Evolutionary conservation across 2,888 invertebrate genomes (phyloP).

Genomic region (Rhagium mordax): DNA sequence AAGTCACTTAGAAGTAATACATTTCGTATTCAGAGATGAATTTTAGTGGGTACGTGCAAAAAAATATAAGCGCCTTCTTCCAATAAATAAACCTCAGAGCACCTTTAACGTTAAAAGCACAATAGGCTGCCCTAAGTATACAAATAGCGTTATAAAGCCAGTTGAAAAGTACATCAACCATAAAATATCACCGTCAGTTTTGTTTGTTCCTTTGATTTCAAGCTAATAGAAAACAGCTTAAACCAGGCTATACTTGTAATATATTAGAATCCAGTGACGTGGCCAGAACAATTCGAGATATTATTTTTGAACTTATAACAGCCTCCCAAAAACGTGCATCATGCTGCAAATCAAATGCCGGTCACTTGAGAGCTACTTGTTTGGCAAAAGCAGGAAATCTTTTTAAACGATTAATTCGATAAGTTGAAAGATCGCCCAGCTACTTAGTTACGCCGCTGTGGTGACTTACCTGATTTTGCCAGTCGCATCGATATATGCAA

Average conservation of each 20-base stretch:
- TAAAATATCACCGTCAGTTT: conserved; percentile 56
- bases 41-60: conserved; percentile 45
- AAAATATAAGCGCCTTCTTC: conserved; percentile 49
- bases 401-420: no score
- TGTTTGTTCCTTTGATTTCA: conserved; percentile 37
- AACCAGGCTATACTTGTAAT: conserved; percentile 15
- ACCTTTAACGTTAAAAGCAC: conserved; percentile 34
- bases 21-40: conserved; percentile 40
- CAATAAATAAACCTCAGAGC: conserved; percentile 52
- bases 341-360: no score
- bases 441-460: background rate
- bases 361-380: no score
- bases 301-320: no score
- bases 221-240: conserved; percentile 51
- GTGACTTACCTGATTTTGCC: conserved; percentile 38
- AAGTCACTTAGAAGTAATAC: conserved; percentile 50
- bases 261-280: conserved; percentile 3
- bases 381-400: no score
- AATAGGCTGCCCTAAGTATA: conserved; percentile 41
- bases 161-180: conserved; percentile 60
- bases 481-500: conserved; percentile 36
- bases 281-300: background rate
- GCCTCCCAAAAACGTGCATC: no score
- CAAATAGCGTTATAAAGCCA: conserved; percentile 43
- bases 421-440: no score